phyloP scores from a whole-genome alignment of 2,797 vertebrate species.

The Sebastes reedi region DNA sequence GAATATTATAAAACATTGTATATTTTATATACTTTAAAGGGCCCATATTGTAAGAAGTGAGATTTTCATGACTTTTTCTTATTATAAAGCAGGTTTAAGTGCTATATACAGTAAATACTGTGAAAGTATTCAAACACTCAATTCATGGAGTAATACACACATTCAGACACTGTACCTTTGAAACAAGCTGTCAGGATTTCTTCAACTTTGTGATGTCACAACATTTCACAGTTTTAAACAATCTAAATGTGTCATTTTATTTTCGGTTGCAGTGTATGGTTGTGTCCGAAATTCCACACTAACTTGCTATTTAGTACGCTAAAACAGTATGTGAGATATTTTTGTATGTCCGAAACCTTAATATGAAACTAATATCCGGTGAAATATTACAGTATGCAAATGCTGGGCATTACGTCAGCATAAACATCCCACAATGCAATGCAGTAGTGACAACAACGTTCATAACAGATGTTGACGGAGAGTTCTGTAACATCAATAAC shows the following conservation, averaged over 20 bases:
- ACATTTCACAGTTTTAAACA: background rate
- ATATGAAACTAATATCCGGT: too few species aligned
- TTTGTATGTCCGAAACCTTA: too few species aligned
- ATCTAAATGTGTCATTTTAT: too few species aligned
- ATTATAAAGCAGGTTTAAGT: background rate
- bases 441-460: accelerated
- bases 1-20: background rate
- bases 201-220: background rate
- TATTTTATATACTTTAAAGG: background rate
- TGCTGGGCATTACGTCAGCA: accelerated
- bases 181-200: background rate
- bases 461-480: too few species aligned
- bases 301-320: too few species aligned
- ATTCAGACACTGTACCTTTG: background rate
- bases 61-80: background rate
- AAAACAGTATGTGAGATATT: too few species aligned
- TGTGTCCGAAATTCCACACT: too few species aligned
- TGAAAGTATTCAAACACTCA: background rate
- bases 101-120: background rate
- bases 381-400: too few species aligned
- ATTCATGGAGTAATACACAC: background rate
- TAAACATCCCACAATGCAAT: background rate
- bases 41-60: background rate
- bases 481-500: too few species aligned
- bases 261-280: too few species aligned